phyloP scores from a whole-genome alignment of 2,888 invertebrate species.

The Elaeidobius kamerunicus region DNA sequence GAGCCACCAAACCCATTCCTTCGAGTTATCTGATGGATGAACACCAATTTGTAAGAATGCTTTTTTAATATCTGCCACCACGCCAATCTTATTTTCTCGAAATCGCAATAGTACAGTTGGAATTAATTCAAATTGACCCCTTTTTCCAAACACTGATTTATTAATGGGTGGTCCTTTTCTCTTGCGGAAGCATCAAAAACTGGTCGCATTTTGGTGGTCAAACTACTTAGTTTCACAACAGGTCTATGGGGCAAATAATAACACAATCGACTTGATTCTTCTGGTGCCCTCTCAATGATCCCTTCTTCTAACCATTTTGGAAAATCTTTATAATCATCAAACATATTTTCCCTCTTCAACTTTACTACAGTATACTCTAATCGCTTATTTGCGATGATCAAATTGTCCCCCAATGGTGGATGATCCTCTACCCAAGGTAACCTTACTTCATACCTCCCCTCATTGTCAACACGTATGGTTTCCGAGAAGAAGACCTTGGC shows the following conservation, averaged over 20 bases:
- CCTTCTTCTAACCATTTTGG: slow-evolving; percentile 34
- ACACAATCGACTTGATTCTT: background rate
- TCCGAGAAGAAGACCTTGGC: background rate
- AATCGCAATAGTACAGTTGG: slow-evolving; percentile 28
- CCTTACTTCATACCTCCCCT: slow-evolving; percentile 2
- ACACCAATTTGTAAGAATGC: slow-evolving; percentile 29
- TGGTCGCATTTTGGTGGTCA: slow-evolving; percentile 2
- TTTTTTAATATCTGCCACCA: slow-evolving; percentile 30
- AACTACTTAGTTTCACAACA: background rate
- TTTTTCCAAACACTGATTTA: slow-evolving; percentile 23
- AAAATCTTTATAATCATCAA: slow-evolving; percentile 33
- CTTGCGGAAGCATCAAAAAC: slow-evolving; percentile 12
- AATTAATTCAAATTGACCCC: slow-evolving; percentile 29
- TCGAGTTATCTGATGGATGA: slow-evolving; percentile 10
- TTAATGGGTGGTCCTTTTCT: slow-evolving; percentile 17
- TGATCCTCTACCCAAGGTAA: slow-evolving; percentile 10
- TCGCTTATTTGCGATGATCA: slow-evolving; percentile 7
- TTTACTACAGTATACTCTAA: background rate
- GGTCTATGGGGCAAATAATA: slow-evolving; percentile 6
- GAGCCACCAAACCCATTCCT: slow-evolving; percentile 21
- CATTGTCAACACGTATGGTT: background rate
- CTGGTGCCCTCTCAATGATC: slow-evolving; percentile 8
- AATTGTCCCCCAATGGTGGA: slow-evolving; percentile 10
- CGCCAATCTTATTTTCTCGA: slow-evolving; percentile 23
- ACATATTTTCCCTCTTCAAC: slow-evolving; percentile 24